Evolutionary conservation across 2,797 vertebrate species (phyloP).

Genomic region (Ctenopoma multispine): DNA sequence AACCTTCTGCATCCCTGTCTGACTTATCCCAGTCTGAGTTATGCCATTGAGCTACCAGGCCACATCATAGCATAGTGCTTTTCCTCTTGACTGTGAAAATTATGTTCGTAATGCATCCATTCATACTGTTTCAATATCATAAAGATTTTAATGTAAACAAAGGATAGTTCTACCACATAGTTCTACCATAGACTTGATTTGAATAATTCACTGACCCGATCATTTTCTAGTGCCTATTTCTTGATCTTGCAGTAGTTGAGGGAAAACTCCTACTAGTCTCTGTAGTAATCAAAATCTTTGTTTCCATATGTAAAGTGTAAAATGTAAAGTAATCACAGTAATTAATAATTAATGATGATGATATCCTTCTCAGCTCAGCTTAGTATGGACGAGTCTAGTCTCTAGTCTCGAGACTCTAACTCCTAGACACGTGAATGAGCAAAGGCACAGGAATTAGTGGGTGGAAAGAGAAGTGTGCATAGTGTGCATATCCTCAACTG

Average conservation of each 20-base stretch:
- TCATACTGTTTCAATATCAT: slow-evolving; percentile 32
- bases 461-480: not conserved
- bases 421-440: not conserved
- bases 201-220: slow-evolving; percentile 50
- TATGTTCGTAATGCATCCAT: slow-evolving; percentile 26
- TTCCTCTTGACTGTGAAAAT: slow-evolving; percentile 32
- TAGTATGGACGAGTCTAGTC: not conserved
- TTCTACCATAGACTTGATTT: slow-evolving; percentile 24
- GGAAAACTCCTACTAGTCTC: not conserved
- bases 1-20: too few relatives aligned
- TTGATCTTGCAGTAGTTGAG: slow-evolving; percentile 8
- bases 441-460: not conserved
- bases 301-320: slow-evolving; percentile 18
- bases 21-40: too few relatives aligned
- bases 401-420: too few relatives aligned
- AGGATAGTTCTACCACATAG: slow-evolving; percentile 31
- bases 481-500: too few relatives aligned
- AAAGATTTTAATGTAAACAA: slow-evolving; percentile 45
- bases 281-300: slow-evolving; percentile 4
- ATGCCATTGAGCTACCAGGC: too few relatives aligned
- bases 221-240: not conserved
- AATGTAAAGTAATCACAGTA: too few relatives aligned
- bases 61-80: too few relatives aligned
- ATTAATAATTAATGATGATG: too few relatives aligned
- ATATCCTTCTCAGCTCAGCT: not conserved